A percentile compares a stretch with the other conserved stretches of the same genome.
phyloP scores from a whole-genome alignment of 2,113 vertebrate genomes.

The Crotalus viridis region DNA sequence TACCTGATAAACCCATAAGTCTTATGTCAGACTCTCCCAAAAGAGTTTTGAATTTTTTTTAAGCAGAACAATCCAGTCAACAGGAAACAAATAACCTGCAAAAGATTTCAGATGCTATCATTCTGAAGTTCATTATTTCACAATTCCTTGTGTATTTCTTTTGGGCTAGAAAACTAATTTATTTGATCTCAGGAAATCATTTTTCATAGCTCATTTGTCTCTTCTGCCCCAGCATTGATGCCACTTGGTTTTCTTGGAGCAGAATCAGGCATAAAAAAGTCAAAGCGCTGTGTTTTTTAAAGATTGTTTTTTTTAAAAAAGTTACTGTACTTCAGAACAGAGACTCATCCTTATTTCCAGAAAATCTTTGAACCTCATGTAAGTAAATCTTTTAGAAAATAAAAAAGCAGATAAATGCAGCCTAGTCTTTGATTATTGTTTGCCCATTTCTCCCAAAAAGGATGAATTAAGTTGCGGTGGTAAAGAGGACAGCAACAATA shows the following conservation, averaged over 20 bases:
- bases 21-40: slow-evolving; percentile 47
- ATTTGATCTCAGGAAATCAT: slow-evolving; percentile 39
- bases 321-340: too few species aligned
- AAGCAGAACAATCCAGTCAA: too few species aligned
- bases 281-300: neutral
- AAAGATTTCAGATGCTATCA: slow-evolving; percentile 24
- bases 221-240: slow-evolving; percentile 24
- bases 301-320: too few species aligned
- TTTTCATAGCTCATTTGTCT: slow-evolving; percentile 36
- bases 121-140: slow-evolving; percentile 24
- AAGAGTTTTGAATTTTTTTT: slow-evolving; percentile 29
- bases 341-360: too few species aligned
- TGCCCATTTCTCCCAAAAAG: too few species aligned
- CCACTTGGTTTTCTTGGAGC: slow-evolving; percentile 28
- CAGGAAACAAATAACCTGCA: neutral
- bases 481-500: too few species aligned
- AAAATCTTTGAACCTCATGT: too few species aligned
- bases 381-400: too few species aligned
- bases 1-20: neutral
- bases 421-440: too few species aligned
- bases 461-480: too few species aligned
- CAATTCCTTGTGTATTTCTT: slow-evolving; percentile 27
- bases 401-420: too few species aligned
- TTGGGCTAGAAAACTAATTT: slow-evolving; percentile 21
- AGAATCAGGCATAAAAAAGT: slow-evolving; percentile 35